Conservation (phyloP, 2,113 vertebrate species). For the Mus spicilegus region DNA sequence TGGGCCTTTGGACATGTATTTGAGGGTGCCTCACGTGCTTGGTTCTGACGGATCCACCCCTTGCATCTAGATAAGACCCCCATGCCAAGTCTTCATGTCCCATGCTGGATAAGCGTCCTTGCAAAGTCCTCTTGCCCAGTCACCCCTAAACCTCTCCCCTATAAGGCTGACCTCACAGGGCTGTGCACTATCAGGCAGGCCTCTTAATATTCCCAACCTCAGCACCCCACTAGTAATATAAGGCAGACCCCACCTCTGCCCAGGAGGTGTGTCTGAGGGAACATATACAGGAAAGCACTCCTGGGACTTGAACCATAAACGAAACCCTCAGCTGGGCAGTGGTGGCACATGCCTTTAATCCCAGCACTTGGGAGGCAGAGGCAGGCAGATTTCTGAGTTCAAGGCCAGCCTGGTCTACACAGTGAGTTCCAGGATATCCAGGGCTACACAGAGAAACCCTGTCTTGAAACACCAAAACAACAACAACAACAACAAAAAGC, state of each 20-base stretch:
- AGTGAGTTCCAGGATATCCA: too few relatives aligned
- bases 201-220: background rate
- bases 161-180: background rate
- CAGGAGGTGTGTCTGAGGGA: background rate
- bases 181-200: background rate
- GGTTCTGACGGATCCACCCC: background rate
- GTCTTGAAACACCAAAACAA: too few relatives aligned
- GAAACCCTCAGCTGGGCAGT: too few relatives aligned
- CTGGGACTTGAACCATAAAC: background rate
- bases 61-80: background rate
- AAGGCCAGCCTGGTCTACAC: too few relatives aligned
- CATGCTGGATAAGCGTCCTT: background rate
- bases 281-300: background rate
- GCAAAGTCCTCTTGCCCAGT: background rate
- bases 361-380: too few relatives aligned
- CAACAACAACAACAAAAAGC: too few relatives aligned
- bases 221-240: background rate
- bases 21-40: background rate
- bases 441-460: too few relatives aligned
- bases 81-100: background rate
- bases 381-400: too few relatives aligned
- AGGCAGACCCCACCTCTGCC: background rate
- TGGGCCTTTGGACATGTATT: background rate
- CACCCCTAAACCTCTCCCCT: background rate
- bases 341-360: too few relatives aligned